Conservation (phyloP, 2,888 invertebrate genomes). For the Bruchidius siliquastri region DNA sequence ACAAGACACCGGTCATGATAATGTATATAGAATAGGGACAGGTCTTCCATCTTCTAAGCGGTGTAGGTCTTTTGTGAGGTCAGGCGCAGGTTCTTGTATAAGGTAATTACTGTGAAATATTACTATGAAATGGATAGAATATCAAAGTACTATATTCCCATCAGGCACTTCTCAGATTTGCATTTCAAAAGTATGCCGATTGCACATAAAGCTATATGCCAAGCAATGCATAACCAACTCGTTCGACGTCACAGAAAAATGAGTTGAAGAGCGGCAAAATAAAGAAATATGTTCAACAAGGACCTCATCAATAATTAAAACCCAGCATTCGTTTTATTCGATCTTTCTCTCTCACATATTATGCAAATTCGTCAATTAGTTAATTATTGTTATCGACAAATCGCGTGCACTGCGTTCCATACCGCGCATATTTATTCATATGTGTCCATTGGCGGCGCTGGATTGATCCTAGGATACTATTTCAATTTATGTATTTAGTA, state of each 20-base stretch:
- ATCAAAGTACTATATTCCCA: not conserved
- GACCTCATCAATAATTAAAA: not conserved
- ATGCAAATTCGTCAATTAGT: conserved; percentile 46
- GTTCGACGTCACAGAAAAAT: not conserved
- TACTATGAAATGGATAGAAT: not conserved
- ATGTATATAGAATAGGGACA: too few relatives aligned
- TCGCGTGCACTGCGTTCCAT: conserved; percentile 37
- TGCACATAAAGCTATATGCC: not conserved
- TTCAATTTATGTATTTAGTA: too few relatives aligned
- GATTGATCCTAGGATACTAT: too few relatives aligned
- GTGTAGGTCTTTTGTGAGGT: too few relatives aligned
- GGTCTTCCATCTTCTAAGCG: too few relatives aligned
- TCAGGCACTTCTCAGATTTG: not conserved
- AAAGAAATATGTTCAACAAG: not conserved
- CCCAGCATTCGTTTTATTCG: not conserved
- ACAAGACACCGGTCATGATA: too few relatives aligned
- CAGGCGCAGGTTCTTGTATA: too few relatives aligned
- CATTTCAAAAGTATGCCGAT: not conserved
- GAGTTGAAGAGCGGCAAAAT: not conserved
- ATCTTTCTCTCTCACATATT: conserved; percentile 5
- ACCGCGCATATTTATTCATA: conserved; percentile 25
- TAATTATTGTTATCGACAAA: conserved; percentile 50
- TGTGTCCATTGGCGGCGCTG: not conserved
- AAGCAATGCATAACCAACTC: not conserved
- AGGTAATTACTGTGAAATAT: too few relatives aligned